phyloP scores from a whole-genome alignment of 1,140 invertebrate species.

The Drosophila paulistorum region DNA sequence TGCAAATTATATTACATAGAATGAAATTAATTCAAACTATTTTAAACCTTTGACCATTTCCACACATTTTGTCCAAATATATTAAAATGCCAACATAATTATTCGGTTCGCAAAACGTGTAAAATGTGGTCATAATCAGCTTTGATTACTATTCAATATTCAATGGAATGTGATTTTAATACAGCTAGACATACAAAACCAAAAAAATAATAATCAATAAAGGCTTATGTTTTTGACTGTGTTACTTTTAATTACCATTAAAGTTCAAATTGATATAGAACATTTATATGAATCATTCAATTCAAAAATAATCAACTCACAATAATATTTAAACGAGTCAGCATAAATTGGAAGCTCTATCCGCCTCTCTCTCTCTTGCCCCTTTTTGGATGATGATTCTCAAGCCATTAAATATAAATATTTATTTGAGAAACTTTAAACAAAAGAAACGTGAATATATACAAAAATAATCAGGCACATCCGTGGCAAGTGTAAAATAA shows the following conservation, averaged over 20 bases:
- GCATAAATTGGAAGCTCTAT: not conserved
- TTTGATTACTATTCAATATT: constrained; percentile 20
- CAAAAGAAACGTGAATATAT: constrained; percentile 13
- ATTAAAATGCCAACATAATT: not conserved
- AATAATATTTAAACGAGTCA: not conserved
- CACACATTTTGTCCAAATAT: not conserved
- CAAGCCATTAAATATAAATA: constrained; percentile 31
- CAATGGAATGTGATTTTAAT: constrained; percentile 26
- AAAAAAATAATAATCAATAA: constrained; percentile 24
- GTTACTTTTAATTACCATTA: constrained; percentile 3
- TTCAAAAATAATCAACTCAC: not conserved
- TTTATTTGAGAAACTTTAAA: constrained; percentile 35
- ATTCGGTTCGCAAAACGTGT: not conserved
- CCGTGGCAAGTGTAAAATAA: constrained; percentile 36
- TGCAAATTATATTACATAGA: too few species aligned
- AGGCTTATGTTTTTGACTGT: not conserved
- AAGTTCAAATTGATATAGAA: constrained; percentile 4
- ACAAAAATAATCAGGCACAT: constrained; percentile 38
- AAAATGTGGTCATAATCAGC: constrained; percentile 40
- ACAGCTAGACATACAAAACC: constrained; percentile 8
- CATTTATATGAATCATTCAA: not conserved
- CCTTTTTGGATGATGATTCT: not conserved
- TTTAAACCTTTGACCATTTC: not conserved
- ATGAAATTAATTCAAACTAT: too few species aligned
- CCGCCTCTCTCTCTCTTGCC: not conserved